Evolutionary conservation across 2,797 vertebrate genomes (phyloP), one percentile per base, ranked within the genome.

Genomic region (Anguilla pacifica): DNA sequence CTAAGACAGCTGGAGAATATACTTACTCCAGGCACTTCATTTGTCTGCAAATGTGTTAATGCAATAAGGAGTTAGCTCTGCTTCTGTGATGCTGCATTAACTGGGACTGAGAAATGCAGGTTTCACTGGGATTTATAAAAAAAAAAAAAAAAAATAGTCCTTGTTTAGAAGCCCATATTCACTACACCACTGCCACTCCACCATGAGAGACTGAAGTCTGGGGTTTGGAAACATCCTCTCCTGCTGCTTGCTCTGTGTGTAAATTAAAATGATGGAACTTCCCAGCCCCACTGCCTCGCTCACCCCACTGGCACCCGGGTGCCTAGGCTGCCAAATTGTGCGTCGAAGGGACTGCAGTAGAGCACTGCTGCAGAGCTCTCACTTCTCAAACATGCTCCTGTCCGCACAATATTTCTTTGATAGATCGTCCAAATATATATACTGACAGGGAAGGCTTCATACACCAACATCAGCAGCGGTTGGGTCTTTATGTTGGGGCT

Each of bases 281-380:
- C 77, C 17, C 39, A 22, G 39, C 43, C 6, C 39, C 17, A 46
- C 77, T 46, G 77, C 77, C 43, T 81, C 19, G 7, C 15, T 77
- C 74, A 77, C 74, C 74, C 74, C 4, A 43, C 74, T 43, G 35
- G 35, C 74, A 43, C 74, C 74, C 4, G 13, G 15, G 7, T 17
- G 74, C 74, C 3, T 43, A 22, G 15, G 74, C 74, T 77, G 53
- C 55, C 35, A 6, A 79, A 35, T 59, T 64, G 77, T 88, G 86
- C 53, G 11, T 84, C 88, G 88, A 15, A n/a, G 87, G 61, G 67
- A 83, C 86, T 87, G 72, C 85, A 81, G 74, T 77, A 74, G 85
- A 86, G 61, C 53, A 64, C n/a, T 82, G 46, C 39, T 31, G 72
- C 84, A 67, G 59, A 72, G 59, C 81, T 84, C 55, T 57, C 51